Evolutionary conservation across 1,140 invertebrate species (phyloP), one percentile per base, ranked within the genome.

Genomic region (Apis laboriosa): DNA sequence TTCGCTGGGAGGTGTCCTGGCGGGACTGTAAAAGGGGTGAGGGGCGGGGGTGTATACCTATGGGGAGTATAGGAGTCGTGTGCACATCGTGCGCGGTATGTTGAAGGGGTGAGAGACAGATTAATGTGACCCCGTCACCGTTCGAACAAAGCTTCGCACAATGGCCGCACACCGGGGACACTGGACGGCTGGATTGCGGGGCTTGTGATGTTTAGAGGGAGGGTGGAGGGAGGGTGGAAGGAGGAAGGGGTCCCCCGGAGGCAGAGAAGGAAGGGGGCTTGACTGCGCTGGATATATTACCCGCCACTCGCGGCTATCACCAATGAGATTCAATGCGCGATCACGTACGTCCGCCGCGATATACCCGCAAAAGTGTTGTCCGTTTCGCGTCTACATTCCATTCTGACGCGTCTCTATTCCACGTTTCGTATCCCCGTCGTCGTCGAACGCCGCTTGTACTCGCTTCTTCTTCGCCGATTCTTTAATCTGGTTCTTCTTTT

Each of bases 101-200:
- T 89, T 84, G 90, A 92, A 90, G 90, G 91, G 91, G 90, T 90
- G 91, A 92, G 90, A 92, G 92, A 92, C 92, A 93, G 92, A 93
- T 93, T 93, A 93, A 93, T 93, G 92, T 93, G 91, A 92, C 91
- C 90, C 92, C 92, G 92, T 93, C 92, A 92, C 90, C 88, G 90
- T 92, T 93, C 90, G 92, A 93, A 93, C 92, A 93, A 93, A 93
- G 92, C 92, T 93, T 90, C 84, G 92, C 90, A 93, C 92, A 93
- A 93, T 93, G 90, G 92, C 91, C 90, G 88, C 87, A 89, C 90
- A 92, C 89, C 90, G 90, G 91, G 91, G 91, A 91, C 90, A 90
- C 86, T 86, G 87, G 90, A 88, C 83, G 77, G 76, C 73, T 64
- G 86, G 79, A 89, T 77, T 83, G 85, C 80, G 82, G 80, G 80